These are phyloP conservation scores for Corella eumyota DNA, from an alignment of 23 tunicate genomes.

Conservation along the genomic window DNA sequence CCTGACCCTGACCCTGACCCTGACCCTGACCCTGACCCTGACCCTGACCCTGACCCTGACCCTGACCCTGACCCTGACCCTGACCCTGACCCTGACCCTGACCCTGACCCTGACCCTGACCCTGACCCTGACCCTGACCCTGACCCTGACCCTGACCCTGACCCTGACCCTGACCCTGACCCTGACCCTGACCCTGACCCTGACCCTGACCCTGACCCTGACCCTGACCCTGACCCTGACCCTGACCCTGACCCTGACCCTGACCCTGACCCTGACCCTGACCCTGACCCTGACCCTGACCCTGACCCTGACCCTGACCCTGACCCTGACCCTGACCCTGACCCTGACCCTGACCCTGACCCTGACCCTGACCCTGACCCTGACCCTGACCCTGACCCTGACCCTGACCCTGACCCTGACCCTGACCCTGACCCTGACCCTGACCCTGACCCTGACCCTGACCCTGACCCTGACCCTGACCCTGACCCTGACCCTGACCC, in stretches of 20 bases:
- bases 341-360: conserved; percentile 60
- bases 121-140: conserved; percentile 47
- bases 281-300: conserved; percentile 68
- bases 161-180: conserved; percentile 35
- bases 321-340: conserved; percentile 65
- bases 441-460: conserved; percentile 37
- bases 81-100: conserved; percentile 49
- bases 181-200: conserved; percentile 44
- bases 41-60: conserved; percentile 30
- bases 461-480: conserved; percentile 33
- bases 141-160: conserved; percentile 53
- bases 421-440: conserved; percentile 61
- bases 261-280: conserved; percentile 46
- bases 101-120: conserved; percentile 66
- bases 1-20: conserved; percentile 42
- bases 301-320: conserved; percentile 64
- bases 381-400: conserved; percentile 53
- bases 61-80: conserved; percentile 51
- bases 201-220: conserved; percentile 56
- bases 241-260: conserved; percentile 50
- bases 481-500: conserved; percentile 37
- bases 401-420: conserved; percentile 61
- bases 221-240: conserved; percentile 54
- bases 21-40: conserved; percentile 28
- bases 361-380: conserved; percentile 55